Conservation (phyloP, 2,888 invertebrate species). For the Pristionchus entomophagus region DNA sequence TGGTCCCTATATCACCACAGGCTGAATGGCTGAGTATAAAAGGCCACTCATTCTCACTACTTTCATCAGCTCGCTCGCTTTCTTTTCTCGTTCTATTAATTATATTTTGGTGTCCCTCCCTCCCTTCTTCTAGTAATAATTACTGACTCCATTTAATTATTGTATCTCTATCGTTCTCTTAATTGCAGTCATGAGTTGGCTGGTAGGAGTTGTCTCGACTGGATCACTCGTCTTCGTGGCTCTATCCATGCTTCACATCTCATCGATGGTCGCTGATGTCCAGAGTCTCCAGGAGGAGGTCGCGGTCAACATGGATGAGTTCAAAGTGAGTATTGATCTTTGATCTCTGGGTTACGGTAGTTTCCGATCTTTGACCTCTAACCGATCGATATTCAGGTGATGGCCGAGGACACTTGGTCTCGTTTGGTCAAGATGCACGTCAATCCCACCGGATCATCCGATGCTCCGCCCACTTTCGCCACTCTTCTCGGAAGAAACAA, state of each 20-base stretch:
- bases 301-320: conserved; percentile 8
- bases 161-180: too few relatives aligned
- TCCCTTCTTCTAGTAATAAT: too few relatives aligned
- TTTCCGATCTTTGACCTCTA: too few relatives aligned
- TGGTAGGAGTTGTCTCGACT: conserved; percentile 41
- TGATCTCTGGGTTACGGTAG: neutral
- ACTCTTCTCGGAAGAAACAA: conserved; percentile 38
- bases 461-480: conserved; percentile 44
- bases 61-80: too few relatives aligned
- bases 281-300: conserved; percentile 41
- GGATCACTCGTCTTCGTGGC: conserved; percentile 42
- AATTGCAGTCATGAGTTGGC: conserved; percentile 34
- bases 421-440: conserved; percentile 38
- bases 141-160: too few relatives aligned
- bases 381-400: neutral
- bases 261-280: conserved; percentile 37
- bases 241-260: conserved; percentile 27
- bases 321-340: conserved; percentile 17
- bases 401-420: conserved; percentile 25
- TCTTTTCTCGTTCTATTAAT: too few relatives aligned
- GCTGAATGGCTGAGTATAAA: too few relatives aligned
- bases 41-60: too few relatives aligned
- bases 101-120: too few relatives aligned
- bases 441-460: conserved; percentile 36
- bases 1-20: too few relatives aligned